phyloP scores from a whole-genome alignment of 2,888 invertebrate genomes.

The Acanthoscelides obtectus region DNA sequence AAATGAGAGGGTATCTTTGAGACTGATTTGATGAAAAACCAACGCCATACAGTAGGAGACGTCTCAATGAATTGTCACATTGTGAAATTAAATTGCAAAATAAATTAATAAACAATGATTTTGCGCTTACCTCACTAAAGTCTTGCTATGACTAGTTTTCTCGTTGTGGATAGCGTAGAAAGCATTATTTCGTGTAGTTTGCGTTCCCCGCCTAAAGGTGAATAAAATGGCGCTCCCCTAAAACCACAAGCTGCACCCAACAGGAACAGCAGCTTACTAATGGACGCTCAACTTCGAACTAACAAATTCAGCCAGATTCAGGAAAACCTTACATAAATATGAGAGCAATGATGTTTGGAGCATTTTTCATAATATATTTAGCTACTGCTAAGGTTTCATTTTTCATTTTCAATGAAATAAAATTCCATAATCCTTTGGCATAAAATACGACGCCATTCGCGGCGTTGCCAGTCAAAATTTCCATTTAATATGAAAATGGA shows the following conservation, averaged over 20 bases:
- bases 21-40: not conserved
- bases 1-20: not conserved
- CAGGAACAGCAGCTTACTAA: not conserved
- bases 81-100: not conserved
- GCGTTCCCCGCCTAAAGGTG: slow-evolving; percentile 33
- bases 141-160: not conserved
- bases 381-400: not conserved
- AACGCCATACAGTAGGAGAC: not conserved
- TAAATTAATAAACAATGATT: not conserved
- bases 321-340: not conserved
- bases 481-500: not conserved
- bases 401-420: not conserved
- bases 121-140: not conserved
- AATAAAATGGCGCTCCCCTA: slow-evolving; percentile 45
- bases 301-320: not conserved
- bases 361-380: not conserved
- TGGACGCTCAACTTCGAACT: not conserved
- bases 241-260: not conserved
- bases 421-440: not conserved
- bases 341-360: not conserved
- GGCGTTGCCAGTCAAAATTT: not conserved
- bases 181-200: not conserved
- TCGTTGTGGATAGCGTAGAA: not conserved
- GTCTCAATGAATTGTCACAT: not conserved
- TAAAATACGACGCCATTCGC: not conserved